Evolutionary conservation across 1,140 invertebrate species (phyloP).

Genomic region (Gonatopus flavifemur): DNA sequence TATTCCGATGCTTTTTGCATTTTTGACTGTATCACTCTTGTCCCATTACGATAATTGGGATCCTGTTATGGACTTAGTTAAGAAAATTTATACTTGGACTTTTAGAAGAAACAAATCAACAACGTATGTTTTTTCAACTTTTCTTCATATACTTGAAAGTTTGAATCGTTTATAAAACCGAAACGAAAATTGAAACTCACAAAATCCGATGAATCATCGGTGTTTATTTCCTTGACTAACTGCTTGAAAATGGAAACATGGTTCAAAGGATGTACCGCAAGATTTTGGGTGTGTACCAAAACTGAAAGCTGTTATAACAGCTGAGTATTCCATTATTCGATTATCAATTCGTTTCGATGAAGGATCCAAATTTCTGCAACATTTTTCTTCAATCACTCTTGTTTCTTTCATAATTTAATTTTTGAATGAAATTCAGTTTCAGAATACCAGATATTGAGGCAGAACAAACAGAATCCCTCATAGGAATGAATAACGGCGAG

Average conservation of each 20-base stretch:
- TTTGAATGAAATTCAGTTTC: constrained; percentile 30
- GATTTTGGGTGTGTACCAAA: no score
- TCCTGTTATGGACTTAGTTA: constrained; percentile 70
- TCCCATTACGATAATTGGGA: constrained; percentile 86
- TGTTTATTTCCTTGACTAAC: no score
- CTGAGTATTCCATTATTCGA: no score
- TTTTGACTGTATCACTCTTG: constrained; percentile 73
- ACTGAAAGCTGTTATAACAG: no score
- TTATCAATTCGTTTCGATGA: no score
- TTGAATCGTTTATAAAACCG: background rate
- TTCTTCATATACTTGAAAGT: constrained; percentile 4
- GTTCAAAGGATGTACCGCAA: no score
- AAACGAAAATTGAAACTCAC: background rate
- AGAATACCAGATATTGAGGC: constrained; percentile 69
- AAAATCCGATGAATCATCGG: no score
- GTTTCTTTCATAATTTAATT: no score
- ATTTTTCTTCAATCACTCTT: no score
- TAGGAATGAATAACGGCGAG: constrained; percentile 63
- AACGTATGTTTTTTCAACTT: no score
- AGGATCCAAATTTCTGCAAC: no score
- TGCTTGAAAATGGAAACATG: no score
- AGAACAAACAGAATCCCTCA: constrained; percentile 75
- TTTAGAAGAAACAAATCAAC: constrained; percentile 57
- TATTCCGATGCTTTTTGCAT: constrained; percentile 76
- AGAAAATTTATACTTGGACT: constrained; percentile 63